These are phyloP conservation scores for Acleris cristana DNA, from an alignment of 2,888 invertebrate species.

Conservation along the genomic window DNA sequence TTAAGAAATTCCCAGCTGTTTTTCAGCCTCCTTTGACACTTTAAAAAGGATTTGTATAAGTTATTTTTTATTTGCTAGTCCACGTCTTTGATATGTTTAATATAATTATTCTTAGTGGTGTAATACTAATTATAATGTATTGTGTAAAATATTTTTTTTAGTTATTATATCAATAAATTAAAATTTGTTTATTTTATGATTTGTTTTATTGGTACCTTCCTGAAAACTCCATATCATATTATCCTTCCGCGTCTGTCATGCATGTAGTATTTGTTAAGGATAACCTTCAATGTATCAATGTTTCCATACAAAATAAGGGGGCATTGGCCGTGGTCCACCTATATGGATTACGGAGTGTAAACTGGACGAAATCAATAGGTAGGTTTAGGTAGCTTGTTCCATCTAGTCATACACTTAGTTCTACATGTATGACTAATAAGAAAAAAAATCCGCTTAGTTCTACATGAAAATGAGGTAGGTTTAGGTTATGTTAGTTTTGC, in stretches of 20 bases:
- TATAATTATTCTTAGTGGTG: slow-evolving; percentile 81
- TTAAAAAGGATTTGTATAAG: slow-evolving; percentile 63
- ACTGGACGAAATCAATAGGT: too few species aligned
- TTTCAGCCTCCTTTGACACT: slow-evolving; percentile 53
- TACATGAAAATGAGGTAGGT: too few species aligned
- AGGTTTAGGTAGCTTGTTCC: too few species aligned
- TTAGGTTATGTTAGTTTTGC: too few species aligned
- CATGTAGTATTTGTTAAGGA: too few species aligned
- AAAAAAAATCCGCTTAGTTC: too few species aligned
- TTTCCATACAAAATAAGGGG: too few species aligned
- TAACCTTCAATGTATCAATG: too few species aligned
- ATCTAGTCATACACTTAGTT: too few species aligned
- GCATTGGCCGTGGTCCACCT: too few species aligned
- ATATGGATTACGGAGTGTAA: too few species aligned
- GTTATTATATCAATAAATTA: slow-evolving; percentile 83
- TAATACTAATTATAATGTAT: slow-evolving; percentile 83
- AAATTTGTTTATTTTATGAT: slow-evolving; percentile 82
- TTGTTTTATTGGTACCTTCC: slow-evolving; percentile 53
- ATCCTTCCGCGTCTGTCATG: slow-evolving; percentile 2
- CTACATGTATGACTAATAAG: too few species aligned
- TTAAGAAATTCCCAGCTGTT: slow-evolving; percentile 45
- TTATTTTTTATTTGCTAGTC: slow-evolving; percentile 83
- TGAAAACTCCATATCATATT: not conserved
- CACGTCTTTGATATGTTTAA: slow-evolving; percentile 79
- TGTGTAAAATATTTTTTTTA: slow-evolving; percentile 82